phyloP scores from a whole-genome alignment of 2,888 invertebrate species.

The Mongoloraphidia duomilia region DNA sequence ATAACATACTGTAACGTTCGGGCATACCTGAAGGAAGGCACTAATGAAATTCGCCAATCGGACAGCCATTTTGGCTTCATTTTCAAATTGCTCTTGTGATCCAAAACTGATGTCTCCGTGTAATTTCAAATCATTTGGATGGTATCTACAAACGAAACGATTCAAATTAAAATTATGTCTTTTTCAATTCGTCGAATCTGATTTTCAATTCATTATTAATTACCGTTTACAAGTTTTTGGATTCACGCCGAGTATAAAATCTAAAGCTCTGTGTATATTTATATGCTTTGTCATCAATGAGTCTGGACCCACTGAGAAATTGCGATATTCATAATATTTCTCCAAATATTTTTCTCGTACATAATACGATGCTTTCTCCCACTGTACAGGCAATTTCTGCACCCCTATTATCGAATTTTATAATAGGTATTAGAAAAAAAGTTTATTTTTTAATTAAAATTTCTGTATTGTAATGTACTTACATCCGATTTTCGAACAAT shows the following conservation, averaged over 20 bases:
- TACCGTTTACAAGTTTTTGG: constrained; percentile 35
- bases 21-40: constrained; percentile 69
- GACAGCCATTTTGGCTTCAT: constrained; percentile 94
- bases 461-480: constrained; percentile 14
- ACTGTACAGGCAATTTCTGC: constrained; percentile 70
- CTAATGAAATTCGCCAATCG: constrained; percentile 91
- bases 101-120: constrained; percentile 82
- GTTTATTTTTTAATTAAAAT: constrained; percentile 1
- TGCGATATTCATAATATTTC: constrained; percentile 57
- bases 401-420: constrained; percentile 43
- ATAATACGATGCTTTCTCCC: constrained; percentile 58
- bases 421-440: not conserved
- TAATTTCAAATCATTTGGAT: constrained; percentile 57
- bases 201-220: constrained; percentile 10
- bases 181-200: not conserved
- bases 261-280: constrained; percentile 64
- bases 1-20: too few relatives aligned
- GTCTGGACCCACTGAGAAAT: constrained; percentile 48
- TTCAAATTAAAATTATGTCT: not conserved
- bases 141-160: constrained; percentile 36
- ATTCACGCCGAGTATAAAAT: constrained; percentile 59
- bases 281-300: constrained; percentile 48
- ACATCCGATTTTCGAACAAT: constrained; percentile 87
- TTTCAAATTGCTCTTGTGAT: constrained; percentile 77
- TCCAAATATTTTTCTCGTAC: constrained; percentile 62